Conservation (phyloP, 2,113 vertebrate species). For the cattle (Bos taurus) region ARS-UCD2.0 NC_037334.1:3514501-3515000, state of each 20-base stretch:
- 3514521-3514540: rapidly evolving
- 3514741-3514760: background rate
- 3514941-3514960: too few species aligned
- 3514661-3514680: background rate
- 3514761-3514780: background rate
- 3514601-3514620: background rate
- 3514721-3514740: background rate
- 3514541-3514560: background rate
- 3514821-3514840: background rate
- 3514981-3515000: too few species aligned
- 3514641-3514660: background rate
- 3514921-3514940: too few species aligned
- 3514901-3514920: too few species aligned
- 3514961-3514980: too few species aligned
- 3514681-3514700: background rate
- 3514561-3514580: too few species aligned
- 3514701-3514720: background rate
- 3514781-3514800: background rate
- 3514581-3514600: background rate
- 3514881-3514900: background rate
- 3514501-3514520: background rate
- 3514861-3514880: background rate
- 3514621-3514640: rapidly evolving
- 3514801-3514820: background rate
- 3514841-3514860: background rate